Evolutionary conservation across 1,140 invertebrate genomes (phyloP).

Genomic region (Bradynema listronoti): DNA sequence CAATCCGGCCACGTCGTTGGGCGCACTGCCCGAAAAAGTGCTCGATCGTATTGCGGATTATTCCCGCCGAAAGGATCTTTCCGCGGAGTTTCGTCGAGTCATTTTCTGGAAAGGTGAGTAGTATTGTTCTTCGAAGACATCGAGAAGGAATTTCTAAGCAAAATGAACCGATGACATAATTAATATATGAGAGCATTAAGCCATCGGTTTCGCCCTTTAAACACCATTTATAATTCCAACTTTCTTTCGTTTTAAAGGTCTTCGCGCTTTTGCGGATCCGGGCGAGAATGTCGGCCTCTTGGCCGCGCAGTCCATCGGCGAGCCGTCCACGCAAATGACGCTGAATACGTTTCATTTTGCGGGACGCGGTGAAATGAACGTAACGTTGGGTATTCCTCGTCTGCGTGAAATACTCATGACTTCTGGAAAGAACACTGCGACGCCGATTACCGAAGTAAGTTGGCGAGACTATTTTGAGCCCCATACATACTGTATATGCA

Average conservation of each 20-base stretch:
- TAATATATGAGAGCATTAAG: too few species aligned
- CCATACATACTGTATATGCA: too few species aligned
- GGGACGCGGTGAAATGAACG: conserved; percentile 98
- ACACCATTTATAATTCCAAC: conserved; percentile 8
- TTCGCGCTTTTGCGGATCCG: conserved; percentile 72
- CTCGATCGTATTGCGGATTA: conserved; percentile 31
- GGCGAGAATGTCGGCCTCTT: conserved; percentile 92
- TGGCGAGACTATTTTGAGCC: too few species aligned
- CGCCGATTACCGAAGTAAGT: conserved; percentile 82
- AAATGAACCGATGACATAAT: too few species aligned
- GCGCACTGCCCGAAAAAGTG: conserved; percentile 51
- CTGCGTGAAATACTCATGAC: conserved; percentile 93
- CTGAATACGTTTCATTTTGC: conserved; percentile 99
- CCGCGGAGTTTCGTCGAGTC: conserved; percentile 19
- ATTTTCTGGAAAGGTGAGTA: conserved; percentile 55
- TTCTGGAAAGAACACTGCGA: conserved; percentile 81
- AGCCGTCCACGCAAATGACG: conserved; percentile 99
- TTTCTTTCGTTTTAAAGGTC: conserved; percentile 58
- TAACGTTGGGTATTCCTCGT: conserved; percentile 79
- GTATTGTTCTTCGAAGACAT: too few species aligned
- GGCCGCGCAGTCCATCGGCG: conserved; percentile 88
- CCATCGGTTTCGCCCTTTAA: too few species aligned
- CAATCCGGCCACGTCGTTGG: conserved; percentile 35
- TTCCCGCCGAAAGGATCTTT: conserved; percentile 10
- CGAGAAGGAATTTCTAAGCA: too few species aligned